These are phyloP conservation scores for Poecilus cupreus DNA, from an alignment of 2,888 invertebrate species.

Conservation along the genomic window DNA sequence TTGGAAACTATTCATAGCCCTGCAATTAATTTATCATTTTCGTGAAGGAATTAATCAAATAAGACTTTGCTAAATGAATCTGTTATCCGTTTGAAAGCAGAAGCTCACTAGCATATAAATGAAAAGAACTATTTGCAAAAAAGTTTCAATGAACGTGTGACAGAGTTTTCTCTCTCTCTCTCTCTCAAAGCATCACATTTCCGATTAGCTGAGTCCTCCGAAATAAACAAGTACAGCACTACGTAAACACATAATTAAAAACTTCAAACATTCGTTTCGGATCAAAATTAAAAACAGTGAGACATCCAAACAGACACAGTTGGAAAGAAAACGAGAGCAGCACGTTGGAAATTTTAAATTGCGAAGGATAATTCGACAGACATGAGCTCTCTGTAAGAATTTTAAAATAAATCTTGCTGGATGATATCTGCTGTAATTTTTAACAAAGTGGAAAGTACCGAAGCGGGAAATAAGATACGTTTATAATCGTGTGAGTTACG, in stretches of 20 bases:
- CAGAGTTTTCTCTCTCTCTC: no score
- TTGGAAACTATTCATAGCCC: neutral
- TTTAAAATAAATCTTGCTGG: constrained; percentile 47
- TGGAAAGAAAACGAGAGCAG: constrained; percentile 25
- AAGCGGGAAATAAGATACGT: constrained; percentile 55
- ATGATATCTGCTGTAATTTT: constrained; percentile 37
- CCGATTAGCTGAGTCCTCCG: constrained; percentile 39
- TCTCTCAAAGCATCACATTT: constrained; percentile 10
- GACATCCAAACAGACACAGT: neutral
- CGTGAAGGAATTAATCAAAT: no score
- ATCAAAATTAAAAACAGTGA: constrained; percentile 17
- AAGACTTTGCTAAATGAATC: neutral
- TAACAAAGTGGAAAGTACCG: constrained; percentile 48
- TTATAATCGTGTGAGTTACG: constrained; percentile 41
- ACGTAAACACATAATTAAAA: constrained; percentile 54
- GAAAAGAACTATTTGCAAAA: neutral
- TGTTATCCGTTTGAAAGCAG: neutral
- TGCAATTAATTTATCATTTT: neutral
- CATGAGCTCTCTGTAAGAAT: constrained; percentile 14
- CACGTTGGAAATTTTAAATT: constrained; percentile 53
- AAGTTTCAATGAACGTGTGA: neutral
- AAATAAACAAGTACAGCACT: constrained; percentile 30
- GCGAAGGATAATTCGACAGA: constrained; percentile 47
- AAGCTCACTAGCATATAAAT: neutral
- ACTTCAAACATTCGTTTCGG: constrained; percentile 39